A percentile compares a stretch with the other conserved stretches of the same genome.
These are phyloP conservation scores for Chionodraco myersi DNA, from an alignment of 2,113 vertebrate genomes.

Conservation along the genomic window DNA sequence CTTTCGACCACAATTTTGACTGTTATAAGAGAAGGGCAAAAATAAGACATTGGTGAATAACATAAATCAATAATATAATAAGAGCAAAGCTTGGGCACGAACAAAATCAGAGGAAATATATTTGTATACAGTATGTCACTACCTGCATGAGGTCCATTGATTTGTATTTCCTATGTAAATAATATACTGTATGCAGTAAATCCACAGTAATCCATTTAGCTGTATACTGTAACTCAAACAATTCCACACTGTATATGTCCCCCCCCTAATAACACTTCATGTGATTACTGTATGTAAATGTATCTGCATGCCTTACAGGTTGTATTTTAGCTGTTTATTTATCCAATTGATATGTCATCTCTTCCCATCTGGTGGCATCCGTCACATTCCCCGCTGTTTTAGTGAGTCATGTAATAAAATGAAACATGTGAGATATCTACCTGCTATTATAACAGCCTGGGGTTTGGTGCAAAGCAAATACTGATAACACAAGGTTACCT, in stretches of 20 bases:
- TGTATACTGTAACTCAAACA: conserved; percentile 40
- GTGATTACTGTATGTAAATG: conserved; percentile 32
- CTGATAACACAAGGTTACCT: conserved; percentile 25
- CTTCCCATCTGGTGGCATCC: conserved; percentile 1
- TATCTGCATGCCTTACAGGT: neutral
- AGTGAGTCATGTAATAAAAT: conserved; percentile 36
- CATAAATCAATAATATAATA: too few species aligned
- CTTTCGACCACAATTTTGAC: too few species aligned
- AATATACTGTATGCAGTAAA: conserved; percentile 11
- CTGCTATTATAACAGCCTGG: conserved; percentile 23
- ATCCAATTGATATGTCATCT: conserved; percentile 30
- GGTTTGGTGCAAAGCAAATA: conserved; percentile 12
- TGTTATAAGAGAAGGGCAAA: too few species aligned
- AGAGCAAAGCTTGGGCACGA: too few species aligned
- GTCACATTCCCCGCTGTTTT: conserved; percentile 13
- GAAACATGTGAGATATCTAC: neutral
- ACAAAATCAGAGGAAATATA: too few species aligned
- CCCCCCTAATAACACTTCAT: conserved; percentile 11
- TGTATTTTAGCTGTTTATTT: conserved; percentile 10
- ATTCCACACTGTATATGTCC: conserved; percentile 6
- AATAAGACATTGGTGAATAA: too few species aligned
- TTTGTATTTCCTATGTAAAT: conserved; percentile 43
- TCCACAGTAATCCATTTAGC: conserved; percentile 38
- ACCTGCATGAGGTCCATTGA: too few species aligned
- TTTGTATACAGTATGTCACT: too few species aligned